These are phyloP conservation scores for Mellilla xanthometata DNA, from an alignment of 2,888 invertebrate species.

Conservation along the genomic window DNA sequence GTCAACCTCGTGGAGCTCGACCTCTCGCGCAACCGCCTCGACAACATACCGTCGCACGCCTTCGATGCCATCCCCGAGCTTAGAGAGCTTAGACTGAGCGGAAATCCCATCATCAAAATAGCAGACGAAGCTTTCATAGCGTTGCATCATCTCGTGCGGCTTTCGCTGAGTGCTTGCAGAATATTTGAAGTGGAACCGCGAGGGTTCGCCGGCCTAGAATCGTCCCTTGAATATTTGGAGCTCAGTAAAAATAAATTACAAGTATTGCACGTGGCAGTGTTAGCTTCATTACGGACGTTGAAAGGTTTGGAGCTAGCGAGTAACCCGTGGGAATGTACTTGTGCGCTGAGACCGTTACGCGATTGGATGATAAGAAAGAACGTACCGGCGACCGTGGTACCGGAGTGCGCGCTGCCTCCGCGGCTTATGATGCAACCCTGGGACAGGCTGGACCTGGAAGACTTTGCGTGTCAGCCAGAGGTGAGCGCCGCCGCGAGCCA, in stretches of 20 bases:
- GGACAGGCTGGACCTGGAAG: conserved; percentile 89
- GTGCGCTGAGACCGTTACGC: conserved; percentile 87
- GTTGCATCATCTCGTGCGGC: conserved; percentile 86
- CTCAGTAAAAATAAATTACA: conserved; percentile 89
- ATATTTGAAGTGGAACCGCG: conserved; percentile 86
- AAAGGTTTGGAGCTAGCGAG: conserved; percentile 89
- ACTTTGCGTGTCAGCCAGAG: conserved; percentile 90
- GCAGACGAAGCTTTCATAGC: conserved; percentile 86
- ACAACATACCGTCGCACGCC: conserved; percentile 87
- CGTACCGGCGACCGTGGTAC: conserved; percentile 86
- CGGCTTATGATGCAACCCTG: conserved; percentile 86
- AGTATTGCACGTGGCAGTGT: conserved; percentile 85
- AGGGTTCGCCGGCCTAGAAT: conserved; percentile 88
- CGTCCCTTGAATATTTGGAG: conserved; percentile 89
- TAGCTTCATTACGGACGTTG: conserved; percentile 86
- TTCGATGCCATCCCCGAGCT: conserved; percentile 89
- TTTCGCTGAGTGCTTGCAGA: conserved; percentile 89
- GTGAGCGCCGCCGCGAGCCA: conserved; percentile 83
- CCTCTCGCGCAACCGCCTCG: conserved; percentile 87
- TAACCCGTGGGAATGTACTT: conserved; percentile 93
- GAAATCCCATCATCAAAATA: conserved; percentile 88
- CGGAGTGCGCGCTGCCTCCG: conserved; percentile 86
- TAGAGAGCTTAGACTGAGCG: conserved; percentile 87
- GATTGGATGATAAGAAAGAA: conserved; percentile 91
- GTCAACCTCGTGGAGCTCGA: conserved; percentile 92